Base-by-base conservation (phyloP, 2,113 vertebrate genomes). In the Dinomys branickii region DNA sequence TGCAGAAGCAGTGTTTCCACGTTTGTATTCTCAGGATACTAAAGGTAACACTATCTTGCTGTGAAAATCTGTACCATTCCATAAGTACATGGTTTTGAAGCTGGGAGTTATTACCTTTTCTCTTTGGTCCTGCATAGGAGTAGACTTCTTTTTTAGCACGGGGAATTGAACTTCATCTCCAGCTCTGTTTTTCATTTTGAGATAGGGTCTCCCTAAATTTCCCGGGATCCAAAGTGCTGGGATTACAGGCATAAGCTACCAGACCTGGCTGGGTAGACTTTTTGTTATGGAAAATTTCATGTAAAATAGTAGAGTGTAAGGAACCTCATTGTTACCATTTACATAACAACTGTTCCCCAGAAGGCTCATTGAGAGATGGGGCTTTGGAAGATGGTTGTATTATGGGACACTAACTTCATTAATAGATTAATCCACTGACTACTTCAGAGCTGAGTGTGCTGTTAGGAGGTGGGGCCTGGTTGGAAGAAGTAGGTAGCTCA, bases 231-330 rank as follows among this genome's bases (percentile, higher is more conserved):
- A 28, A 47, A 78, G 17, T 91, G 47, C n/a, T 35, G 47, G 56
- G 41, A 54, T 47, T 82, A 9, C 28, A 81, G 59, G n/a, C 47
- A 35, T 44, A 50, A 69, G 12, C 50, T 19, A 52, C n/a, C 28
- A 56, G 44, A 19, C 11, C 35, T 33, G n/a, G 19, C 50, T 69
- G 58, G 73, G 16, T 82, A 54, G 52, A 85, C 83, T 61, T 90
- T 89, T 69, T 95, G 85, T 80, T 81, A 52, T 67, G 38, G 63
- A 67, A 82, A 67, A 75, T 86, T 95, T 82, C 50, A 84, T 77
- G 44, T 14, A 22, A 28, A 75, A 16, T n/a, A 81, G 24, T 59
- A 78, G 33, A 71, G 44, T 50, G 17, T 78, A 78, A 78, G 16
- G 24, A 78, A 10, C 47, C 28, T 78, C 44, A 33, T 30, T 78